phyloP scores from a whole-genome alignment of 1,140 invertebrate species.

The Phymastichus coffea region DNA sequence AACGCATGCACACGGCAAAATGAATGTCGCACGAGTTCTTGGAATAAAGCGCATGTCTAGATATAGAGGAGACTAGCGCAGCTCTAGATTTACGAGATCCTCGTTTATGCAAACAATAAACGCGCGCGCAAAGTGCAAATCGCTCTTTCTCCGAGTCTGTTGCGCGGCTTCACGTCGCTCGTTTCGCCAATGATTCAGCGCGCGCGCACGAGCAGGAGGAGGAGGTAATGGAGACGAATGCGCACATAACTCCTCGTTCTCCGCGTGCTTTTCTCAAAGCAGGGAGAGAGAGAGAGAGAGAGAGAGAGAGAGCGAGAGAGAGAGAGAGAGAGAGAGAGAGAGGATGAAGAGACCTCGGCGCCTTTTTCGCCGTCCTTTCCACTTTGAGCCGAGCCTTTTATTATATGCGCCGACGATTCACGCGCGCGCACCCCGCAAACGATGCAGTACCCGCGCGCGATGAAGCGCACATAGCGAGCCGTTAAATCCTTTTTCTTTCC shows the following conservation, averaged over 20 bases:
- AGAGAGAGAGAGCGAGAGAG: too few species aligned
- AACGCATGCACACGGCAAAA: too few species aligned
- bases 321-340: too few species aligned
- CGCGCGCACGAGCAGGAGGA: conserved; percentile 12
- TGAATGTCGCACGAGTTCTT: too few species aligned
- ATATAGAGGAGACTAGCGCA: not conserved
- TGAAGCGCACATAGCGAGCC: too few species aligned
- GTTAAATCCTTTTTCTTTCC: too few species aligned
- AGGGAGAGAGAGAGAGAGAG: conserved; percentile 1
- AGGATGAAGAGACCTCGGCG: conserved; percentile 24
- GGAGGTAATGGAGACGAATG: conserved; percentile 50
- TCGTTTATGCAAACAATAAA: conserved; percentile 51
- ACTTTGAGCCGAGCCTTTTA: not conserved
- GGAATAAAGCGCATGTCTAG: too few species aligned
- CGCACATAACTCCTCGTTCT: conserved; percentile 44
- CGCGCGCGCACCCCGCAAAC: too few species aligned
- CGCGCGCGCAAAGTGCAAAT: conserved; percentile 2
- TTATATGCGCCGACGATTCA: not conserved
- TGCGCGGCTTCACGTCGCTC: not conserved
- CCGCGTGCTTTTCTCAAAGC: conserved; percentile 5
- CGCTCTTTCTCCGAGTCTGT: not conserved
- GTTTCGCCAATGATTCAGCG: conserved; percentile 1
- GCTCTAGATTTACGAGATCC: not conserved
- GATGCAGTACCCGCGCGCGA: not conserved
- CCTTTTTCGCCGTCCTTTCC: not conserved